Evolutionary conservation across 2,888 invertebrate species (phyloP).

Genomic region (Deilephila porcellus): DNA sequence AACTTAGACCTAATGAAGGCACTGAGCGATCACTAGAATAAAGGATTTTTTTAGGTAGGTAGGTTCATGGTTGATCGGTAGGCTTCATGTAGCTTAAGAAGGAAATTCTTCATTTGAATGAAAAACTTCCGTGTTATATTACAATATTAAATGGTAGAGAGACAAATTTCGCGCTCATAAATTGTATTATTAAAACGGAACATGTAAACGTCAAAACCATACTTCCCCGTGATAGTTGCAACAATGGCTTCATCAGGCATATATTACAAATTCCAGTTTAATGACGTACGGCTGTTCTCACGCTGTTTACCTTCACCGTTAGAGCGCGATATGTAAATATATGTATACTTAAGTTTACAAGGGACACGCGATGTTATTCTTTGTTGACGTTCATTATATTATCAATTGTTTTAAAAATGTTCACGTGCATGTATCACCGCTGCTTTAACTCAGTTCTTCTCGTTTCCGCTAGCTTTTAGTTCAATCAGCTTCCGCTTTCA

Average conservation of each 20-base stretch:
- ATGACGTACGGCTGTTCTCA: conserved; percentile 25
- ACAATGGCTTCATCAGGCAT: conserved; percentile 5
- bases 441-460: no score
- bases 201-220: not conserved
- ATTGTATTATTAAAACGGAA: not conserved
- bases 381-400: not conserved
- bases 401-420: not conserved
- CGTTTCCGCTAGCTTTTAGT: no score
- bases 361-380: not conserved
- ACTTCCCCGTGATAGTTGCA: not conserved
- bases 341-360: conserved; percentile 4
- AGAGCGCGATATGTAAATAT: conserved; percentile 15
- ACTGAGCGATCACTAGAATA: no score
- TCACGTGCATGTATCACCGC: no score
- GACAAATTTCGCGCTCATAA: not conserved
- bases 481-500: no score
- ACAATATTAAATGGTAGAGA: no score
- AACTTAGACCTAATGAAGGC: no score
- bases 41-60: no score
- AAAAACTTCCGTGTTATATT: no score
- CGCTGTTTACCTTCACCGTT: conserved; percentile 26
- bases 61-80: no score
- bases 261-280: conserved; percentile 24
- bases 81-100: no score
- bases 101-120: no score